These are phyloP conservation scores for Microcaecilia unicolor DNA, from an alignment of 2,797 vertebrate genomes.

Conservation along the genomic window DNA sequence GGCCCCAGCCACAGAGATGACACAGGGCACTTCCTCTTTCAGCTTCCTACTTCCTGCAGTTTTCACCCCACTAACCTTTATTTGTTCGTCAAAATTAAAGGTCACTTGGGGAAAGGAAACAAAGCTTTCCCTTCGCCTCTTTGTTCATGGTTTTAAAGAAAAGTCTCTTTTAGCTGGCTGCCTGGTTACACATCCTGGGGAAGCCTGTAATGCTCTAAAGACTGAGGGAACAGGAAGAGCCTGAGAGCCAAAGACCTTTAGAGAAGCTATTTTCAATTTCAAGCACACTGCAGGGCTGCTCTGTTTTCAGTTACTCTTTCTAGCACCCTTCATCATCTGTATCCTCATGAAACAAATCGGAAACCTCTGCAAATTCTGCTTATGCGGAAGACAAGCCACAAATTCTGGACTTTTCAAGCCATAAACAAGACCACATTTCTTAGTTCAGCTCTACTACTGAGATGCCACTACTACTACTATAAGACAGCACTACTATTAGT, in stretches of 20 bases:
- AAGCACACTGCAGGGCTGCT: no score
- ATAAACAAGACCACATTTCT: no score
- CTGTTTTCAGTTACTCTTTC: no score
- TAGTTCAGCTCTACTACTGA: no score
- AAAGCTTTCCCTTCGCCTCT: no score
- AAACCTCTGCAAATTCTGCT: no score
- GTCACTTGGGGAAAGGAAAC: neutral
- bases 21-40: slow-evolving; percentile 17
- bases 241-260: accelerated
- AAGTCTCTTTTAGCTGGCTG: neutral
- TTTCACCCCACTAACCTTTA: neutral
- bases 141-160: slow-evolving; percentile 4
- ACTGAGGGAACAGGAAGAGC: neutral
- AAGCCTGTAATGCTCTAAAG: neutral
- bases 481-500: no score
- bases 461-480: no score
- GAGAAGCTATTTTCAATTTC: slow-evolving; percentile 5
- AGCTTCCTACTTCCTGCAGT: neutral
- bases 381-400: no score
- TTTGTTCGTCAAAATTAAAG: neutral
- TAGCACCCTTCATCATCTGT: no score
- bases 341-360: no score
- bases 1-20: slow-evolving; percentile 40
- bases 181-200: neutral
- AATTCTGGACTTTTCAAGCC: no score